Evolutionary conservation across 2,113 vertebrate species (phyloP), one percentile per base, ranked within the genome.

Genomic region (Speoplatyrhinus poulsoni): DNA sequence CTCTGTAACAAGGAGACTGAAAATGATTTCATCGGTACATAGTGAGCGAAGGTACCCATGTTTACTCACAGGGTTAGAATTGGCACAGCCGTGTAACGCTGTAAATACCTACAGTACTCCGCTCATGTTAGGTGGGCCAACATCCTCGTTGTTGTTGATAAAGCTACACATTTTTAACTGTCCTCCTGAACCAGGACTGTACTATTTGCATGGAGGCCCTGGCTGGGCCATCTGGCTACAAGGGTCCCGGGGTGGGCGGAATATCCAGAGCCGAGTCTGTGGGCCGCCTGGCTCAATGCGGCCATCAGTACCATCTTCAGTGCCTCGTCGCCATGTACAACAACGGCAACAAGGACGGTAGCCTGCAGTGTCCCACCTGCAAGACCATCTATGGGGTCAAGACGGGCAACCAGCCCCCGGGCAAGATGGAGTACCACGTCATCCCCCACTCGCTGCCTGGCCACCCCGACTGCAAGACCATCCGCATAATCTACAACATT

Each of bases 311-410:
- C 90, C 97, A 98, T 83, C 92, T 96, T 69, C 95, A 97, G 86
- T 98, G 97, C 87, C 92, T 98, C 47, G 95, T 98, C 0, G 96
- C 97, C 61, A 98, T 98, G 96, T 98, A 98, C 91, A 98, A 97
- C 91, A 98, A 97, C 0, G 97, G 97, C 75, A 98, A 98, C 91
- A 98, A 93, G 74, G 96, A 99, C 12, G 97, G 98, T 58, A 99
- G 96, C 81, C 88, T 99, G 75, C 96, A 98, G 85, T 99, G 97
- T 70, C 97, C 98, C 13, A 97, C 96, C 62, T 99, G 98, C 84
- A 98, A 99, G 89, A 98, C 96, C 80, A 97, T 99, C 81, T 99
- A 98, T 0, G 98, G 98, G 1, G 96, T 96, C 75, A 99, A 99
- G 90, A 98, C 96, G 0, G 97, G 98, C 61, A 98, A 96, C 3